Base-by-base conservation (phyloP, 2,888 invertebrate species). In the Mythimna albipuncta region DNA sequence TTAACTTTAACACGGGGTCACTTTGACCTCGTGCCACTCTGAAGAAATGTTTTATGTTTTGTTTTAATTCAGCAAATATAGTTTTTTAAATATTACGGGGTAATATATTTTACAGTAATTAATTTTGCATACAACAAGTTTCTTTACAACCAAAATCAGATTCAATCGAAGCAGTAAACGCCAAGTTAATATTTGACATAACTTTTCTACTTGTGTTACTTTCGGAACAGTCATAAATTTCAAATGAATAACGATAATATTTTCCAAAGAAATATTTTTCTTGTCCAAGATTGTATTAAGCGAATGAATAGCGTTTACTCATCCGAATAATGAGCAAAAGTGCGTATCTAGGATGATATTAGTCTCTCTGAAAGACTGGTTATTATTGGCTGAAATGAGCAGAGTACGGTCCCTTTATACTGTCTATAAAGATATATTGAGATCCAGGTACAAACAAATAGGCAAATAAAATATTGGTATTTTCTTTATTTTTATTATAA, bases 341-440 rank as follows among this genome's bases (percentile, higher is more conserved):
- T 81, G 80, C 79, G 82, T 84, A 85, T 81, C 82, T 72, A 80
- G 78, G 83, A 86, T 79, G 80, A 82, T 84, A 85, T 86, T 86
- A 82, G 76, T 69, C 71, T 75, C 79, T 77, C 61, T 82, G 59
- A 69, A 77, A 79, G 77, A 69, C 67, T 69, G 47, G 67, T 76
- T 64, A 82, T 87, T 87, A 83, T 85, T 79, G 69, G 70, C 59
- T 47, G 75, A 84, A 78, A 87, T 87, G 87, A 83, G 79, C 68
- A 82, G 74, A 83, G 82, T 81, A 84, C 66, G 68, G 52, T 41
- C 72, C 72, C 70, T 79, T 83, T 70, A 66, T 79, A 41, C 63
- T 70, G 72, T 71, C 71, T 41, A 38, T 71, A 62, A 59, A 65
- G 72, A 82, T 62, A 73, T 76, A 73, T 79, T 76, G 76, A 58